Evolutionary conservation across 2,113 vertebrate species (phyloP).

Genomic region (Apistogramma diplotaenia): DNA sequence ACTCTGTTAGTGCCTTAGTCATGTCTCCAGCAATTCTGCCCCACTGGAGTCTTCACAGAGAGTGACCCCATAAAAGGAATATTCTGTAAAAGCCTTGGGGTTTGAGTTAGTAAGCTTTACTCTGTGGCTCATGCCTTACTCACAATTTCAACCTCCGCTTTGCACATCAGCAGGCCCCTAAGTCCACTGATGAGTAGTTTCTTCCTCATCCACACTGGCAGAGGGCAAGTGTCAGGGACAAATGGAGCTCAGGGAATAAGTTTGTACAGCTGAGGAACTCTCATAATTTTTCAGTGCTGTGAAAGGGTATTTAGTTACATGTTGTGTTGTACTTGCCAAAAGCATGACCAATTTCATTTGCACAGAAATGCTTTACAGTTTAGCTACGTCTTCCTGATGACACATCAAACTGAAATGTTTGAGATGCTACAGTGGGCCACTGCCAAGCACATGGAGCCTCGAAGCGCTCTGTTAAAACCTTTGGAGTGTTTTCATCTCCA

Average conservation of each 20-base stretch:
- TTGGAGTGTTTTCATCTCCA: conserved; percentile 15
- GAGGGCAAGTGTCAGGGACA: conserved; percentile 25
- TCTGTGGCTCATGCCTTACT: conserved; percentile 68
- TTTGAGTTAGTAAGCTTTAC: conserved; percentile 43
- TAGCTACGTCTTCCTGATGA: conserved; percentile 62
- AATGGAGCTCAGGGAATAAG: conserved; percentile 18
- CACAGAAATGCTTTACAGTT: conserved; percentile 47
- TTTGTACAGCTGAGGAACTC: conserved; percentile 18
- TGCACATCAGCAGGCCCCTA: conserved; percentile 46
- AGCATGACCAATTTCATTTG: conserved; percentile 67
- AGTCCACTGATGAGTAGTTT: conserved; percentile 59
- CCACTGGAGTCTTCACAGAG: conserved; percentile 33
- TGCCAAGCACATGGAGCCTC: conserved; percentile 41
- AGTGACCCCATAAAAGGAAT: conserved; percentile 67
- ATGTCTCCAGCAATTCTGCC: conserved; percentile 36
- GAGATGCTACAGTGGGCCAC: conserved; percentile 54
- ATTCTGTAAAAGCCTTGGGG: conserved; percentile 49
- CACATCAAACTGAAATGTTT: conserved; percentile 66
- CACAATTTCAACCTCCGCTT: conserved; percentile 56
- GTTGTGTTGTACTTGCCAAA: conserved; percentile 38
- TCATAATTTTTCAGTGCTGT: conserved; percentile 20
- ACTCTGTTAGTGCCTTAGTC: conserved; percentile 56
- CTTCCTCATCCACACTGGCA: conserved; percentile 40
- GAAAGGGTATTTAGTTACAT: conserved; percentile 45
- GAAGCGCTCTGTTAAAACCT: conserved; percentile 19